A percentile compares a stretch with the other conserved stretches of the same genome.
These are phyloP conservation scores for Melanophora roralis DNA, from an alignment of 2,888 invertebrate species.

Conservation along the genomic window DNA sequence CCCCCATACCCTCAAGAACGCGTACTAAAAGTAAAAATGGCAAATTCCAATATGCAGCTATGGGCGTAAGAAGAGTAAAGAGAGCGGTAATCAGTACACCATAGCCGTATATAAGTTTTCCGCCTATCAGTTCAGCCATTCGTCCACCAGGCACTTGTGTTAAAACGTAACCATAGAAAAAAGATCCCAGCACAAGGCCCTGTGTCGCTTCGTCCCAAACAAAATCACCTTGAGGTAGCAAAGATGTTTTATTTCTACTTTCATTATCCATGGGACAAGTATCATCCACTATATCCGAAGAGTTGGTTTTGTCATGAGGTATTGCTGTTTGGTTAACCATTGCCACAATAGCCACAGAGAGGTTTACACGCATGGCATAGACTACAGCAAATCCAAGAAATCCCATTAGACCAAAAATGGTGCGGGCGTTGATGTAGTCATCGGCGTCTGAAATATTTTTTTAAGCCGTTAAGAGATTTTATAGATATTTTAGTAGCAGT, in stretches of 20 bases:
- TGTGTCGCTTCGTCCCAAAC: conserved; percentile 88
- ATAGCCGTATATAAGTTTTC: conserved; percentile 90
- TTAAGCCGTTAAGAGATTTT: not conserved
- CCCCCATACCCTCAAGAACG: conserved; percentile 89
- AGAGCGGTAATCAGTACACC: conserved; percentile 89
- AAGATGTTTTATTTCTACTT: conserved; percentile 64
- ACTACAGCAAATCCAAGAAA: conserved; percentile 93
- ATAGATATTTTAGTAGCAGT: too few species aligned
- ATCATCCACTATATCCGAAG: conserved; percentile 79
- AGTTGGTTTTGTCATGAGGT: conserved; percentile 75
- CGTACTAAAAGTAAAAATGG: conserved; percentile 86
- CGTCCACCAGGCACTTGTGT: conserved; percentile 89
- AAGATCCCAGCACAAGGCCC: conserved; percentile 88
- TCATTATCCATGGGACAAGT: conserved; percentile 79
- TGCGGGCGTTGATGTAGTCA: conserved; percentile 81
- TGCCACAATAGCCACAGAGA: conserved; percentile 95
- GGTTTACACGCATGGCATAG: conserved; percentile 92
- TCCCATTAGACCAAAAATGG: conserved; percentile 88
- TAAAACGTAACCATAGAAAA: conserved; percentile 89
- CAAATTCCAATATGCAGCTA: conserved; percentile 83
- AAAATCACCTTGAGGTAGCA: conserved; percentile 81
- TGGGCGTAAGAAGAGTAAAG: conserved; percentile 89
- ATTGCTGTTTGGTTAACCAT: conserved; percentile 90
- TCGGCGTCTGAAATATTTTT: conserved; percentile 61
- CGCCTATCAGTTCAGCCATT: conserved; percentile 90